A percentile compares a stretch with the other conserved stretches of the same genome.
phyloP scores from a whole-genome alignment of 2,797 vertebrate species.

The Xyrichtys novacula region DNA sequence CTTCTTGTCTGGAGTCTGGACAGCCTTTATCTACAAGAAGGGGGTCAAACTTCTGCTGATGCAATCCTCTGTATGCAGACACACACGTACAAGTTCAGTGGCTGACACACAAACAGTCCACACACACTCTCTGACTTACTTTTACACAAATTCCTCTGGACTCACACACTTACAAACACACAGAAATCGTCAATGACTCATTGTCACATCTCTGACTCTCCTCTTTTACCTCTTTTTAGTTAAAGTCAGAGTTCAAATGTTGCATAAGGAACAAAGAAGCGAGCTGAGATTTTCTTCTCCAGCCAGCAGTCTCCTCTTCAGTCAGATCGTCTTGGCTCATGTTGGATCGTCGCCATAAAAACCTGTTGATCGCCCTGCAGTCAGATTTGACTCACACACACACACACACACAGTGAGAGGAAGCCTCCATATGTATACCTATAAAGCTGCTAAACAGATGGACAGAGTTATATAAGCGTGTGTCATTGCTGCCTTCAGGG shows the following conservation, averaged over 20 bases:
- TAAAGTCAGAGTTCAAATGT: not conserved
- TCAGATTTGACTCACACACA: not conserved
- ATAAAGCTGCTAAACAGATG: slow-evolving; percentile 44
- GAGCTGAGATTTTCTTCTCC: not conserved
- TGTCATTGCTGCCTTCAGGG: slow-evolving; percentile 32
- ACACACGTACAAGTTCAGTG: slow-evolving; percentile 3
- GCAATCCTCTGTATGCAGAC: slow-evolving; percentile 8
- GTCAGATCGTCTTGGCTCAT: not conserved
- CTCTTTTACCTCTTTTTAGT: not conserved
- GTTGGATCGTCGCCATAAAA: not conserved
- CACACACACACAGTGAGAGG: slow-evolving; percentile 8
- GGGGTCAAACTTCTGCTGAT: slow-evolving; percentile 26
- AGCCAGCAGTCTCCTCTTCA: not conserved
- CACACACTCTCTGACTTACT: not conserved
- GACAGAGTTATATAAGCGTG: slow-evolving; percentile 34
- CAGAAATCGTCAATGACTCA: not conserved
- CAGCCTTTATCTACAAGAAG: slow-evolving; percentile 19
- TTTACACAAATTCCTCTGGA: not conserved
- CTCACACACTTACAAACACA: not conserved
- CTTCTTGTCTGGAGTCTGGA: slow-evolving; percentile 18
- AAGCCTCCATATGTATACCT: not conserved
- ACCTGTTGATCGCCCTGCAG: not conserved
- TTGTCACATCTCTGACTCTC: not conserved
- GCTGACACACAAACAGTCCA: not conserved
- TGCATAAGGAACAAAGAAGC: not conserved